Evolutionary conservation across 2,888 invertebrate species (phyloP).

Genomic region (Zele albiditarsus): DNA sequence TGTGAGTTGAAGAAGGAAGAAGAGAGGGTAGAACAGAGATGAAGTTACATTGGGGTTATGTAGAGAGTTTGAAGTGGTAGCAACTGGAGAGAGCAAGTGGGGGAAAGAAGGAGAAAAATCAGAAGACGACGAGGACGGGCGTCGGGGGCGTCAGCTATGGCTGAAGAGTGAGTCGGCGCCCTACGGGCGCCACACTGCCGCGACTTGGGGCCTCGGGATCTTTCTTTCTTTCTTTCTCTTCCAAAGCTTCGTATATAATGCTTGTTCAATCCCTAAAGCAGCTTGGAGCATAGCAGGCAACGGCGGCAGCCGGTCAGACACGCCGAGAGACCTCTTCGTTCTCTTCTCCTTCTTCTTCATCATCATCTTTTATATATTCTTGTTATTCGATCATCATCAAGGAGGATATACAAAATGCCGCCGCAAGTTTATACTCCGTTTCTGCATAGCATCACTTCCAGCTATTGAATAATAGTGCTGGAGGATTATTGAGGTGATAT

Average conservation of each 20-base stretch:
- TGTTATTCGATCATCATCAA: constrained; percentile 13
- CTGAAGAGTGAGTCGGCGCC: constrained; percentile 63
- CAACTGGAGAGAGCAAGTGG: background rate
- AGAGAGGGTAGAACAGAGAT: constrained; percentile 33
- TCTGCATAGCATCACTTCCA: constrained; percentile 32
- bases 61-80: background rate
- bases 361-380: constrained; percentile 25
- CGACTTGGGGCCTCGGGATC: constrained; percentile 44
- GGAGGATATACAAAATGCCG: constrained; percentile 17
- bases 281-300: constrained; percentile 15
- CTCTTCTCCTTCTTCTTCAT: constrained; percentile 27
- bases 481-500: too few species aligned
- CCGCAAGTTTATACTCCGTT: constrained; percentile 28
- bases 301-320: constrained; percentile 37
- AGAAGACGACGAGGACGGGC: constrained; percentile 51
- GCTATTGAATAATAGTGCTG: background rate
- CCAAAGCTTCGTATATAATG: constrained; percentile 30
- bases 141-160: constrained; percentile 56
- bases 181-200: constrained; percentile 68
- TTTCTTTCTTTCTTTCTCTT: constrained; percentile 49
- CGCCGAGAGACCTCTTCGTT: constrained; percentile 37
- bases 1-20: background rate
- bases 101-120: constrained; percentile 8
- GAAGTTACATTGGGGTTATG: constrained; percentile 24
- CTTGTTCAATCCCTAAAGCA: constrained; percentile 26